Base-by-base conservation (phyloP, 2,113 vertebrate genomes). In the Probosciger aterrimus region DNA sequence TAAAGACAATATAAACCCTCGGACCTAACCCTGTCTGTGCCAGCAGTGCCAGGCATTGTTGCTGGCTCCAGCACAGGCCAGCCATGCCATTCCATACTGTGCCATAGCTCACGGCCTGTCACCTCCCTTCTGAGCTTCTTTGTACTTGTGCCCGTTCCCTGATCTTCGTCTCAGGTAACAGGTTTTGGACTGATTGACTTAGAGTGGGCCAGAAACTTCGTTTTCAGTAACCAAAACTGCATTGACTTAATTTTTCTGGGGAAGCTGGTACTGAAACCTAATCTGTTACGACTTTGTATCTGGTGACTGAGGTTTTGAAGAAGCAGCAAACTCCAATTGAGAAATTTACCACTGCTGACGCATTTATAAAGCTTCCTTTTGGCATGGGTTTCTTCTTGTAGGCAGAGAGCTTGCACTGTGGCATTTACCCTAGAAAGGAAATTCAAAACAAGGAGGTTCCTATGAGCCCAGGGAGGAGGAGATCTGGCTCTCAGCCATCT, bases 101-200 rank as follows among this genome's bases (percentile, higher is more conserved):
- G 63, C 28, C n/a, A 6, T 28, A 57, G 22, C 28, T 52, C 64
- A 13, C 0, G 0, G 2, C 3, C 37, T 41, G 37, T 53, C 74
- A 37, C 24, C 70, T 73, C 57, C 39, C 57, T 76, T 33, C 2
- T 4, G 60, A 52, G 49, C 6, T 0, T 68, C 86, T 62, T 23
- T 71, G 19, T 82, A 43, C 57, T 50, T 77, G 31, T 60, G n/a
- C 47, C 65, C 3, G 0, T 63, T 39, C 59, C 39, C 59, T 86
- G 44, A 16, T 11, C 47, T 80, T 74, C 37, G n/a, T 37, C 64
- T 65, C 46, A 15, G 22, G 24, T 52, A 52, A 35, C 30, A 68
- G 49, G 22, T 67, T 90, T 78, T 49, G 62, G 17, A 65, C 28
- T 30, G 41, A 59, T 37, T 3, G 1, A 22, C 18, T 57, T 39